Percentiles rank a stretch among this genome's conserved stretches.
phyloP scores from a whole-genome alignment of 2,888 invertebrate species.

The Sussaba pulchella region DNA sequence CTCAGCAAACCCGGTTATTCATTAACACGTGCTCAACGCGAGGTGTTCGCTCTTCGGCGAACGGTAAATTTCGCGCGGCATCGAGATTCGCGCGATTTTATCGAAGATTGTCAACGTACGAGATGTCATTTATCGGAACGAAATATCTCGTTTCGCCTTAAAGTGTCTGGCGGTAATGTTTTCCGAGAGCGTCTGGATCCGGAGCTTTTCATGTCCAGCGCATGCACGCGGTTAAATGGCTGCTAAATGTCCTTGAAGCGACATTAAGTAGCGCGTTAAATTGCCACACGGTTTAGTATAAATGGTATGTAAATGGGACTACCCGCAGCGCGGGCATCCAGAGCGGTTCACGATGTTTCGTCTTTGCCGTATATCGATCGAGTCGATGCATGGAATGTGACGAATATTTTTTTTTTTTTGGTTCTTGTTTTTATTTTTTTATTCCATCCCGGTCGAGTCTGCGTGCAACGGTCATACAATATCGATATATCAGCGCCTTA shows the following conservation, averaged over 20 bases:
- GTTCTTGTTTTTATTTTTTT: too few relatives aligned
- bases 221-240: slow-evolving; percentile 6
- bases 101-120: slow-evolving; percentile 51
- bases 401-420: background rate
- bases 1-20: slow-evolving; percentile 40
- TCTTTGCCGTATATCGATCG: slow-evolving; percentile 1
- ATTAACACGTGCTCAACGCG: slow-evolving; percentile 58
- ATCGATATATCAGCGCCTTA: slow-evolving; percentile 11
- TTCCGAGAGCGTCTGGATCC: background rate
- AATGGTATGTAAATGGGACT: slow-evolving; percentile 3
- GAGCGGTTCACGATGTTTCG: background rate
- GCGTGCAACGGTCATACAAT: background rate
- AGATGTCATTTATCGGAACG: slow-evolving; percentile 37
- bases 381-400: background rate
- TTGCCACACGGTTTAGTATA: background rate
- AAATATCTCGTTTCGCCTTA: slow-evolving; percentile 40
- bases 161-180: slow-evolving; percentile 31
- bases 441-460: background rate
- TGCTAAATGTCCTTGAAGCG: slow-evolving; percentile 27
- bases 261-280: slow-evolving; percentile 37
- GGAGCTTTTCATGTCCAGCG: background rate
- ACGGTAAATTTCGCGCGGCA: slow-evolving; percentile 19
- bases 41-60: slow-evolving; percentile 14
- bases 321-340: slow-evolving; percentile 21
- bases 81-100: slow-evolving; percentile 45